These are phyloP conservation scores for Cavia aperea DNA, from an alignment of 2,113 vertebrate species.

Conservation along the genomic window DNA sequence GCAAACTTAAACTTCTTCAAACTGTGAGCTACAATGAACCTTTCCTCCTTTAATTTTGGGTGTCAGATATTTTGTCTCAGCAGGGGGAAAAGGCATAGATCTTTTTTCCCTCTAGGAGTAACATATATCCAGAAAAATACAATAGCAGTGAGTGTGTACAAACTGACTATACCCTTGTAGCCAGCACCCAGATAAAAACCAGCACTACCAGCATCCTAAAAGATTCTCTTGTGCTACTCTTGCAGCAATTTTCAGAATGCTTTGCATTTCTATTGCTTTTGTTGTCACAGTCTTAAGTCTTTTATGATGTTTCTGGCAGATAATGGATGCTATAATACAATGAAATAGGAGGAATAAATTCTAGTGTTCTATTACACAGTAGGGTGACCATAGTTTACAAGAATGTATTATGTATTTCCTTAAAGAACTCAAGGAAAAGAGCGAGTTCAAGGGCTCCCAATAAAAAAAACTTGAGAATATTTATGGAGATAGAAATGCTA, in stretches of 20 bases:
- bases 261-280: constrained; percentile 11
- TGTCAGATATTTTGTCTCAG: background rate
- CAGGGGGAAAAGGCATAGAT: background rate
- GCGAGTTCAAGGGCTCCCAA: background rate
- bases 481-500: background rate
- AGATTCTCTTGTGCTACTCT: background rate
- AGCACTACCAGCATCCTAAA: background rate
- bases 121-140: background rate
- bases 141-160: background rate
- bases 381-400: background rate
- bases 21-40: background rate
- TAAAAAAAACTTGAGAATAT: background rate
- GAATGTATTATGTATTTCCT: background rate
- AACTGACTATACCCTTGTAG: background rate
- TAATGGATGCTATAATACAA: background rate
- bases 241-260: background rate
- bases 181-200: background rate
- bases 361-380: background rate
- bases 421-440: background rate
- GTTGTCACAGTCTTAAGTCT: background rate
- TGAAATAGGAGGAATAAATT: background rate
- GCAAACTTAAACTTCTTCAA: background rate
- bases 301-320: background rate
- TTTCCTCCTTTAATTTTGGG: background rate
- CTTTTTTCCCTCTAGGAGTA: background rate